Evolutionary conservation across 2,797 vertebrate genomes (phyloP).

Genomic region (Scarus forsteni): DNA sequence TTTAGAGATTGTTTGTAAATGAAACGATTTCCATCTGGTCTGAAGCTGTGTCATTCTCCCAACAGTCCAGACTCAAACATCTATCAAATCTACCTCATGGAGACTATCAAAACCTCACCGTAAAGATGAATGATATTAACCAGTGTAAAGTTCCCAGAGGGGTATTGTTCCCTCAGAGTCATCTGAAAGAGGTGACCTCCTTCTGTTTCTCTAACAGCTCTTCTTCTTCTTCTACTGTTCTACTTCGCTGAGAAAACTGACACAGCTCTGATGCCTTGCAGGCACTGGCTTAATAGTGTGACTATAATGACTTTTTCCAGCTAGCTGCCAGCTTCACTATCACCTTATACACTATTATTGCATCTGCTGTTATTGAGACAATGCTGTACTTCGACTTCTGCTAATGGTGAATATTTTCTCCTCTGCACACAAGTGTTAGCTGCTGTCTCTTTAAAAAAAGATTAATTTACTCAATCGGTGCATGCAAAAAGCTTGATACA

Average conservation of each 20-base stretch:
- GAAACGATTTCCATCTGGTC: neutral
- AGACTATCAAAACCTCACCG: neutral
- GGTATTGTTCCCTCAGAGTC: neutral
- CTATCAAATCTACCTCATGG: conserved; percentile 5
- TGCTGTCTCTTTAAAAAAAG: neutral
- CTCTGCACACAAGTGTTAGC: conserved; percentile 21
- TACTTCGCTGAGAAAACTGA: conserved; percentile 54
- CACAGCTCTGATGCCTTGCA: conserved; percentile 44
- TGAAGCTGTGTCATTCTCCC: neutral
- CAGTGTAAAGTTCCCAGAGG: neutral
- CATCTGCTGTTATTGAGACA: conserved; percentile 35
- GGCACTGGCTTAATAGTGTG: conserved; percentile 63
- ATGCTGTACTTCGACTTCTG: conserved; percentile 54
- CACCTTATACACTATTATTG: conserved; percentile 55
- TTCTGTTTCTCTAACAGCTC: conserved; percentile 27
- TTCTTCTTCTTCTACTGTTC: conserved; percentile 43
- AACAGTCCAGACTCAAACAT: neutral
- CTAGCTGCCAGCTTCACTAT: conserved; percentile 56
- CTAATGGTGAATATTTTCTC: conserved; percentile 33
- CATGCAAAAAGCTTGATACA: neutral
- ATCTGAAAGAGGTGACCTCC: conserved; percentile 9
- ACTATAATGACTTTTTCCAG: conserved; percentile 76
- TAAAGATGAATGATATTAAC: conserved; percentile 16
- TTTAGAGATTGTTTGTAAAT: too few species aligned
- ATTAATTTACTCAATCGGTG: neutral